phyloP scores from a whole-genome alignment of 2,113 vertebrate genomes.

The Ceyx melanurus region DNA sequence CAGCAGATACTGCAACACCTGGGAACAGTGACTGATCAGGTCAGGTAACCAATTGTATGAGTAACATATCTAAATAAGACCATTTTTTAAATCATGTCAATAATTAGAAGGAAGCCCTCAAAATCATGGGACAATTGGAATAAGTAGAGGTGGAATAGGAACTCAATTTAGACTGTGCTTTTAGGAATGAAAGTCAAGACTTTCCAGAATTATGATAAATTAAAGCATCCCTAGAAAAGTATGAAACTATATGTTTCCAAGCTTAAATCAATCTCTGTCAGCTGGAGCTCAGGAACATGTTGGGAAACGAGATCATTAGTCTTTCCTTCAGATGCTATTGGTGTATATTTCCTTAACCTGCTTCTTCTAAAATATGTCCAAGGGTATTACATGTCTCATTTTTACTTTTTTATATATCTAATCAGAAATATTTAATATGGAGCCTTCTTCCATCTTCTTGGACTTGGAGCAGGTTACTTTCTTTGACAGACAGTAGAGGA shows the following conservation, averaged over 20 bases:
- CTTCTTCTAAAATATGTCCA: not conserved
- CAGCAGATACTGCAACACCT: not conserved
- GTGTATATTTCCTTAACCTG: not conserved
- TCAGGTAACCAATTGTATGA: not conserved
- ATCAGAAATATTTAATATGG: not conserved
- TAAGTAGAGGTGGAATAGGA: not conserved
- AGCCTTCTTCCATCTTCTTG: not conserved
- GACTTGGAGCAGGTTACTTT: not conserved
- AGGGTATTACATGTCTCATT: not conserved
- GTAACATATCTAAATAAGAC: not conserved
- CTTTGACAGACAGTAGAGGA: not conserved
- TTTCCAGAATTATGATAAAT: not conserved
- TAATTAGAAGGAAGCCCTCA: not conserved
- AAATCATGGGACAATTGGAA: not conserved
- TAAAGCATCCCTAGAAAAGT: not conserved
- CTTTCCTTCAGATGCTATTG: not conserved
- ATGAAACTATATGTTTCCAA: not conserved
- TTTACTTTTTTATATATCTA: not conserved
- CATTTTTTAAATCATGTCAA: not conserved
- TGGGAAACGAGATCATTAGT: not conserved
- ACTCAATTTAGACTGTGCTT: not conserved
- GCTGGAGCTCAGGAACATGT: not conserved
- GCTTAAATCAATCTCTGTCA: not conserved
- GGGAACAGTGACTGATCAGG: not conserved
- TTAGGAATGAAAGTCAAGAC: not conserved